Conservation (phyloP, 2,888 invertebrate genomes). For the Malacosoma neustria region DNA sequence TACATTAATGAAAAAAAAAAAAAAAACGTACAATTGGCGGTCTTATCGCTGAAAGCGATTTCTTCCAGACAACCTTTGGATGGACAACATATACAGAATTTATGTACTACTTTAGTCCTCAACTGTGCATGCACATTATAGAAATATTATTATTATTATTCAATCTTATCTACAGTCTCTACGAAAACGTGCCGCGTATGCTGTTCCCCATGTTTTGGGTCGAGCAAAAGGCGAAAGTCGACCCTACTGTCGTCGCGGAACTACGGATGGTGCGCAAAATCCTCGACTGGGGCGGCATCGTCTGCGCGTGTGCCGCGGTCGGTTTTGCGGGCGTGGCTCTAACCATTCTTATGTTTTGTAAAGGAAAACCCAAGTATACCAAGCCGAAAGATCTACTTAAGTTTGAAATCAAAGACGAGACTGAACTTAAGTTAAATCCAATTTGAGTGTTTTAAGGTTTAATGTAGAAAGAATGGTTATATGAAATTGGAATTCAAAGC, state of each 20-base stretch:
- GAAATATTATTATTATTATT: no score
- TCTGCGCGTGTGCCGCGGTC: constrained; percentile 59
- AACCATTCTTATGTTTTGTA: constrained; percentile 44
- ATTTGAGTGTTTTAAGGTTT: constrained; percentile 21
- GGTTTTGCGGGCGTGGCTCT: constrained; percentile 64
- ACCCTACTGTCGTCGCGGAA: constrained; percentile 69
- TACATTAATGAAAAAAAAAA: no score
- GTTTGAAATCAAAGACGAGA: constrained; percentile 43
- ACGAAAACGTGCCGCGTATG: constrained; percentile 77
- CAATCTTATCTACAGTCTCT: constrained; percentile 74
- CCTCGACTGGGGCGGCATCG: constrained; percentile 51
- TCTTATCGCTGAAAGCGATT: no score
- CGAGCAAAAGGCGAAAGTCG: constrained; percentile 78
- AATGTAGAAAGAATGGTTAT: background rate
- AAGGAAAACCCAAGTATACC: constrained; percentile 26
- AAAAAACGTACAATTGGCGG: no score
- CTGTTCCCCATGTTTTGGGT: constrained; percentile 88
- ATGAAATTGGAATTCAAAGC: no score
- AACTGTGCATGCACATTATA: no score
- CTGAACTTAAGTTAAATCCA: constrained; percentile 48
- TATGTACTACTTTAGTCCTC: no score
- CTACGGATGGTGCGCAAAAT: constrained; percentile 52
- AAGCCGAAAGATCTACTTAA: constrained; percentile 27
- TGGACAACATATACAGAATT: no score
- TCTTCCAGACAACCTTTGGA: no score